Evolutionary conservation across 2,797 vertebrate species (phyloP).

Genomic region (Artibeus jamaicensis): DNA sequence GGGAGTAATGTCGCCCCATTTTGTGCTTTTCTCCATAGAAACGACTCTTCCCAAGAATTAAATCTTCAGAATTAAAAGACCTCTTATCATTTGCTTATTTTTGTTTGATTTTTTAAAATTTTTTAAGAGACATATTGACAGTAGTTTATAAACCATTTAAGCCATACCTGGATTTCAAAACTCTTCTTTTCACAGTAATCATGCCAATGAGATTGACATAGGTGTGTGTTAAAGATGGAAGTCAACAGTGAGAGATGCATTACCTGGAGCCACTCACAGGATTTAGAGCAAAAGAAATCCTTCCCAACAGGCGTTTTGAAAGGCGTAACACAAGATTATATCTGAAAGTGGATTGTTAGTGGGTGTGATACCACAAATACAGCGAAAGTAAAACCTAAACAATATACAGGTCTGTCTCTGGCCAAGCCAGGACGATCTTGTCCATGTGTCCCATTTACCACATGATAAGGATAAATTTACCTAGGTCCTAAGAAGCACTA

Average conservation of each 20-base stretch:
- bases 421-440: not conserved
- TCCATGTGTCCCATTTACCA: not conserved
- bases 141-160: not conserved
- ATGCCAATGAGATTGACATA: not conserved
- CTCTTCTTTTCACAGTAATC: not conserved
- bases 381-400: not conserved
- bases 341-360: not conserved
- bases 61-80: not conserved
- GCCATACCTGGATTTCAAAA: not conserved
- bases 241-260: not conserved
- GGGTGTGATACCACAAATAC: not conserved
- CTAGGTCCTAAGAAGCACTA: not conserved
- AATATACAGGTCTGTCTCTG: not conserved
- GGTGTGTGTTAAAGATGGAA: not conserved
- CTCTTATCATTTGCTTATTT: not conserved
- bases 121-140: not conserved
- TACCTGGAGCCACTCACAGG: not conserved
- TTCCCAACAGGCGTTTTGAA: not conserved
- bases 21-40: not conserved
- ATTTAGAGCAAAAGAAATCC: not conserved
- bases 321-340: not conserved
- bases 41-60: not conserved
- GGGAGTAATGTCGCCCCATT: not conserved
- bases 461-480: not conserved
- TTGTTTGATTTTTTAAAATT: not conserved